Evolutionary conservation across 2,888 invertebrate genomes (phyloP).

Genomic region (Fragum fragum): DNA sequence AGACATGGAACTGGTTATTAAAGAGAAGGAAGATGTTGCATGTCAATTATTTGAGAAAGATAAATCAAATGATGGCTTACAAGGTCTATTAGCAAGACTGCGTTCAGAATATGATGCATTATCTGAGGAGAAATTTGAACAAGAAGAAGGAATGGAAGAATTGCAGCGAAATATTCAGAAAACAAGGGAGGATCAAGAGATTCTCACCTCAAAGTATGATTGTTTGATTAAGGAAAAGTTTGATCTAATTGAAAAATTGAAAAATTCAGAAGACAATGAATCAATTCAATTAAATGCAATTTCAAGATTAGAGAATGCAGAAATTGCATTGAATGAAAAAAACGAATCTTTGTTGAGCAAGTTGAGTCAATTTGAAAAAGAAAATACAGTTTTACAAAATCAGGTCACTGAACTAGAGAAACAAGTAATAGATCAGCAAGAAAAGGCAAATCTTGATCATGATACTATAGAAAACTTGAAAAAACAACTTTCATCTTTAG

Average conservation of each 20-base stretch:
- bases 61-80: conserved; percentile 29
- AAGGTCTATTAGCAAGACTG: conserved; percentile 42
- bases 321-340: not conserved
- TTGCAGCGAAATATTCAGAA: conserved; percentile 49
- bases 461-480: conserved; percentile 24
- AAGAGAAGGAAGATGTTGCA: conserved; percentile 37
- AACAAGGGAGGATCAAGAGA: conserved; percentile 15
- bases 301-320: conserved; percentile 9
- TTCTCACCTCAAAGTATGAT: conserved; percentile 6
- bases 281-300: not conserved
- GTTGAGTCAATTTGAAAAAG: conserved; percentile 5
- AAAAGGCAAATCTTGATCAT: conserved; percentile 18
- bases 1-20: conserved; percentile 34
- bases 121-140: conserved; percentile 59
- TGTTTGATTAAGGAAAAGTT: conserved; percentile 11
- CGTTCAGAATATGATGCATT: conserved; percentile 48
- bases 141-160: conserved; percentile 54
- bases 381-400: not conserved
- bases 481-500: conserved; percentile 25
- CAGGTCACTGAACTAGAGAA: conserved; percentile 8
- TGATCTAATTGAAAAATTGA: conserved; percentile 4
- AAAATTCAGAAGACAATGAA: conserved; percentile 1
- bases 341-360: not conserved
- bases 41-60: conserved; percentile 37
- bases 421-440: conserved; percentile 15